Evolutionary conservation across 2,888 invertebrate species (phyloP), one percentile per base, ranked within the genome.

Genomic region (Cephalotes varians): DNA sequence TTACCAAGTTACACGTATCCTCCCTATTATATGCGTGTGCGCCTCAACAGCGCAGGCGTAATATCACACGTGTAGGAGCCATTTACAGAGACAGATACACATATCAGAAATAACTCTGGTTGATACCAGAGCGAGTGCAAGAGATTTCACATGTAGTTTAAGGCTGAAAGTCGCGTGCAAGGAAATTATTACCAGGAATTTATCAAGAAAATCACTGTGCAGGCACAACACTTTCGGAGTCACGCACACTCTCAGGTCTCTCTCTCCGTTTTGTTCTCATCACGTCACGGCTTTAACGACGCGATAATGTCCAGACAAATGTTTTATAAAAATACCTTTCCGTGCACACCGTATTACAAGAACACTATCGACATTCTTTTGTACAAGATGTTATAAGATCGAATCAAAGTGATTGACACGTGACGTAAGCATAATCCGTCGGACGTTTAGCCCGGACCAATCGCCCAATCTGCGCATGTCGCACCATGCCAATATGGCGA

Each of bases 401-500:
- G 34, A 1, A 21, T 9, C 69, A 4, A 56, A 34, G 31, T 77
- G 71, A 79, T 79, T 79, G 77, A 79, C 69, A 69, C 77, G 47
- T 71, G 87, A 89, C 87, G 87, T 88, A 83, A 83, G 82, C 83
- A 87, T 82, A 87, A 67, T 56, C 34, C 77, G 69, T 31, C 56
- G 25, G 34, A 71, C 77, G 34, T 69, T 79, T 15, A 34, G 44
- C 44, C 18, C 56, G 71, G 56, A 71, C 56, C 56, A 34, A 85
- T 81, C 81, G 83, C 86, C 79, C 86, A 87, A 87, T 87, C 89
- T 91, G 91, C 92, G 88, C 87, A 89, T 74, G 90, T 88, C 85
- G 79, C 82, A 62, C 67, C 81, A 60, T 81, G 81, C 86, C 92
- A 93, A 91, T 86, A 93, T 93, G 93, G 93, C 93, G 92, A 77